A percentile compares a stretch with the other conserved stretches of the same genome.
These are phyloP conservation scores for Coelinius sp. DNA, from an alignment of 2,888 invertebrate species.

Conservation along the genomic window DNA sequence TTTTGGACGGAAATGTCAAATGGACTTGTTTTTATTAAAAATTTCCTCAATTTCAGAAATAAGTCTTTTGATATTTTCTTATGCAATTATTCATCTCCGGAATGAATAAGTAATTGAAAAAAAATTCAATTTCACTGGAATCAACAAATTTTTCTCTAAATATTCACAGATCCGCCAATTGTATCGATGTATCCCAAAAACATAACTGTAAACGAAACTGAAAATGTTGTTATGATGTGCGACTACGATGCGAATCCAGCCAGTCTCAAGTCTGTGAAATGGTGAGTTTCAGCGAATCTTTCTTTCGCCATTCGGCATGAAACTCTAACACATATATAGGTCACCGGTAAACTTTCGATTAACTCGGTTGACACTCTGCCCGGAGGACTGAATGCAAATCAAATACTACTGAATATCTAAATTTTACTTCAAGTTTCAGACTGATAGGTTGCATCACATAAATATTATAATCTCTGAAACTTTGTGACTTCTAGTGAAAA, in stretches of 20 bases:
- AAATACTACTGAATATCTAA: background rate
- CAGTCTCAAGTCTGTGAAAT: constrained; percentile 80
- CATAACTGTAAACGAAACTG: constrained; percentile 84
- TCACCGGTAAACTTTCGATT: background rate
- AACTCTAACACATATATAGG: constrained; percentile 7
- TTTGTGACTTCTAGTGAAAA: background rate
- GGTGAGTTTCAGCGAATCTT: constrained; percentile 74
- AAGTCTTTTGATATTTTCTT: no score
- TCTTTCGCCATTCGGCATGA: background rate
- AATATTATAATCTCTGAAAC: background rate
- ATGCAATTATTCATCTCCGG: no score
- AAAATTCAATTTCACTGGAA: background rate
- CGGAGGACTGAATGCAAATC: background rate
- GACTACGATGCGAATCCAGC: constrained; percentile 91
- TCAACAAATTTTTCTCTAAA: constrained; percentile 21
- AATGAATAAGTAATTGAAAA: no score
- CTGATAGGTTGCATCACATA: background rate
- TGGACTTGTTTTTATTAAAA: no score
- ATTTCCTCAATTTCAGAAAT: no score
- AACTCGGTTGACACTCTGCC: background rate
- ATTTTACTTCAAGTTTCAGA: background rate
- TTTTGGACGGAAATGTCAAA: no score
- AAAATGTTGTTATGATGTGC: constrained; percentile 82
- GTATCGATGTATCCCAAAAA: constrained; percentile 83
- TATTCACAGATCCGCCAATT: constrained; percentile 84